Conservation (phyloP, 2,888 invertebrate species). For the Blastobasis adustella region DNA sequence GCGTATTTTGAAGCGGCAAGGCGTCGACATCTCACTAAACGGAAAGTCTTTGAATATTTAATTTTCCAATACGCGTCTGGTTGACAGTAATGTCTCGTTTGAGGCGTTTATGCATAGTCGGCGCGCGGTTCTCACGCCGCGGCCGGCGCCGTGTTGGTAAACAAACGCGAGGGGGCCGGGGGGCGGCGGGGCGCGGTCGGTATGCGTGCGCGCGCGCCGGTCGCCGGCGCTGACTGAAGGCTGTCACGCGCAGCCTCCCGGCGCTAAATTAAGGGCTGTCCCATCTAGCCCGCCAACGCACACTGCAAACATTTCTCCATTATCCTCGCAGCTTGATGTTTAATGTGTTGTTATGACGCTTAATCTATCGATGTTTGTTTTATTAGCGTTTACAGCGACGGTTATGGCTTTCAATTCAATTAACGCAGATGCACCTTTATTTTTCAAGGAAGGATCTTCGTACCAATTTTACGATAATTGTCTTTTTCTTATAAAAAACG, state of each 20-base stretch:
- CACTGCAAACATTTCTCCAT: conserved; percentile 12
- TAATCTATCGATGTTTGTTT: no score
- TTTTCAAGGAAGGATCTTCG: no score
- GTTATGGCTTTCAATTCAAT: no score
- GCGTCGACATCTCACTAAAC: conserved; percentile 61
- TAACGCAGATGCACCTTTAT: no score
- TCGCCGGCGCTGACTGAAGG: conserved; percentile 62
- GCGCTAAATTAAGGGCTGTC: conserved; percentile 39
- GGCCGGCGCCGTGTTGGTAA: conserved; percentile 47
- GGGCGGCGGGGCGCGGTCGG: conserved; percentile 24
- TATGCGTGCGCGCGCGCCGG: conserved; percentile 68
- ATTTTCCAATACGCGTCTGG: conserved; percentile 31
- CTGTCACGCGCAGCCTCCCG: conserved; percentile 58
- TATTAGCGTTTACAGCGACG: no score
- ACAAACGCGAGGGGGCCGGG: conserved; percentile 36
- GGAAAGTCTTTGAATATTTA: conserved; percentile 49
- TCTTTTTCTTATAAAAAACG: no score
- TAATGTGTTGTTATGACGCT: no score
- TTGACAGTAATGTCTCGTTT: conserved; percentile 24
- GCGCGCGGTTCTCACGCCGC: conserved; percentile 31
- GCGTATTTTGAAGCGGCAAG: conserved; percentile 47
- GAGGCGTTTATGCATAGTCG: conserved; percentile 26
- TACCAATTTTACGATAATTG: no score
- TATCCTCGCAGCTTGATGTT: no score
- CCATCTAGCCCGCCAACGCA: conserved; percentile 7